Evolutionary conservation across 2,113 vertebrate genomes (phyloP), one percentile per base, ranked within the genome.

Genomic region (Eretmochelys imbricata): DNA sequence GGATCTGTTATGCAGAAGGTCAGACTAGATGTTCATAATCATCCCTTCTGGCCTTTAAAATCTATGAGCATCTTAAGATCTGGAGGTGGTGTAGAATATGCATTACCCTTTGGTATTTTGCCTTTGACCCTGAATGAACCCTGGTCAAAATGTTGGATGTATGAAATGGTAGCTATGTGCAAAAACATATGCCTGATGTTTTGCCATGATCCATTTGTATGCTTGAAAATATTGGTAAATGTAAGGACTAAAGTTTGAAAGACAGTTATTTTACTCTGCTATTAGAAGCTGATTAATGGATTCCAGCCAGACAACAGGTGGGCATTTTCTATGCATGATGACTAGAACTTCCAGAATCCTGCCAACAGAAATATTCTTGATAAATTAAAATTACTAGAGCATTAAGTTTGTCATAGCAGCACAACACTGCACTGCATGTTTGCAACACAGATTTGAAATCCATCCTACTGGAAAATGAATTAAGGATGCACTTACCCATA

Each of bases 221-320:
- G 55, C 55, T 88, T 55, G 14, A 91, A 57, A 57, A 27, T 57
- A 57, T 27, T 57, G 55, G 25, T 57, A 57, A 57, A 57, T 57
- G 42, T 38, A 80, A 80, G 89, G 92, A 85, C 35, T 89, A 95
- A 84, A 90, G 90, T 94, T 95, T 89, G 93, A 89, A 96, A 95
- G 55, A 49, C 72, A 86, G 88, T 95, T 94, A 54, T 19, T 51
- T 87, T 51, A 50, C 35, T 6, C 89, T 95, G 72, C 57, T 57
- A 57, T 57, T 57, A 86, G 81, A 84, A 92, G 79, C 78, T 93
- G 93, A 91, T 95, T 91, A 95, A 96, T 96, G 65, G 92, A 80
- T 84, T 94, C 87, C 89, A 95, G 83, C 42, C 8, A 1, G 51
- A 25, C 48, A 38, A 78, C 90, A 88, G 54, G 55, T 27, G 55